These are phyloP conservation scores for Camponotus floridanus DNA, from an alignment of 1,140 invertebrate genomes.

Conservation along the genomic window DNA sequence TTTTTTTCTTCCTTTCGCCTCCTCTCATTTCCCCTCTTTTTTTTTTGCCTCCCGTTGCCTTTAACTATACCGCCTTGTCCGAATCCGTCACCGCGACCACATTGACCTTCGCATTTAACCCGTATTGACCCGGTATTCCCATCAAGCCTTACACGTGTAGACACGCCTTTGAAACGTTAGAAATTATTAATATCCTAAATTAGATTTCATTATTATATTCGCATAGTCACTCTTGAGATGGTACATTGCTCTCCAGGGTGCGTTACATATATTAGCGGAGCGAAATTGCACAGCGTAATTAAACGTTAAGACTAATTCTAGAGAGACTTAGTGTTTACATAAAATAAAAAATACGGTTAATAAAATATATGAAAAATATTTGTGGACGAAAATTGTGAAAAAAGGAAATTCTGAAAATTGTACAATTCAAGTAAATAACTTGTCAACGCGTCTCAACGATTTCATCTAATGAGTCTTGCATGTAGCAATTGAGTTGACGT, in stretches of 20 bases:
- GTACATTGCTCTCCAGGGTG: constrained; percentile 37
- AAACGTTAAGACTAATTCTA: background rate
- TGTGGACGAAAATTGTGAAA: background rate
- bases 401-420: background rate
- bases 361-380: too few species aligned
- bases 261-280: background rate
- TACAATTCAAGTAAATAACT: background rate
- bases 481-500: background rate
- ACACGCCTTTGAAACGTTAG: constrained; percentile 52
- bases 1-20: background rate
- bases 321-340: background rate
- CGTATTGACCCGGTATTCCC: constrained; percentile 47
- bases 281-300: background rate
- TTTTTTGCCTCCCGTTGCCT: background rate
- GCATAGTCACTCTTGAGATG: constrained; percentile 4
- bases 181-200: constrained; percentile 52
- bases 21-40: background rate
- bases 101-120: constrained; percentile 59
- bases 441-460: background rate
- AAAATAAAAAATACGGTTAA: background rate
- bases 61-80: constrained; percentile 22
- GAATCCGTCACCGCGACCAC: constrained; percentile 39
- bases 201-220: constrained; percentile 53
- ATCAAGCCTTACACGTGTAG: constrained; percentile 48
- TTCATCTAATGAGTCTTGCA: background rate